Base-by-base conservation (phyloP, 2,797 vertebrate species). In the Dendrocincla tyrannina region DNA sequence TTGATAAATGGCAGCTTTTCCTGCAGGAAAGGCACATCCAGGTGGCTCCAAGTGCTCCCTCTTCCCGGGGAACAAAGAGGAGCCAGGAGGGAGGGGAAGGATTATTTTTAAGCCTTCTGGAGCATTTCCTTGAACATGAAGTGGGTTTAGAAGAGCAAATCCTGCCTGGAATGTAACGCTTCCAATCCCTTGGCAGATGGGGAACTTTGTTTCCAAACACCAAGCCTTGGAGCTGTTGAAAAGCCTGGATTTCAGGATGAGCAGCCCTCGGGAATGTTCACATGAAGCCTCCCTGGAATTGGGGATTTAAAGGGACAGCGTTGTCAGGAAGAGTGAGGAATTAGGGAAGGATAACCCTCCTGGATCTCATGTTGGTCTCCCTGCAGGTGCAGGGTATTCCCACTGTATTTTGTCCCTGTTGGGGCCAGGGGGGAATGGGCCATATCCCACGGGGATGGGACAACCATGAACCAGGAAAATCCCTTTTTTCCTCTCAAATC, bases 201-300 rank as follows among this genome's bases (percentile, higher is more conserved):
- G 85, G 35, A 42, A 80, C 87, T 87, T 64, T 96, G 75, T 83
- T 89, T 90, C 82, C 88, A 85, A 94, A 96, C 79, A 94, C 89
- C 52, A 52, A 49, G 62, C 72, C 68, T 63, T 93, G 66, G 44
- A 90, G 90, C 88, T 89, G 70, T 77, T 94, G 80, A 42, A 75
- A 64, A 93, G 89, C 60, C 62, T 68, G 70, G 66, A 80, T 85
- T 85, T 68, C 47, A 91, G 90, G 52, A 49, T 12, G 72, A 92
- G 9, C 70, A 62, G 76, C 69, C 7, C 92, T 90, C 1, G 1
- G 69, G 79, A 75, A 80, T 88, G 78, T 80, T 94, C 70, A 82
- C 81, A 70, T 83, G 25, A 84, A 90, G 81, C 92, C 90, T 55
- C 37, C 17, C 0, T 13, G 63, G 85, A 90, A 41, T 72, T 53